Evolutionary conservation across 2,113 vertebrate genomes (phyloP), one percentile per base, ranked within the genome.

Genomic region (Hiodon alosoides): DNA sequence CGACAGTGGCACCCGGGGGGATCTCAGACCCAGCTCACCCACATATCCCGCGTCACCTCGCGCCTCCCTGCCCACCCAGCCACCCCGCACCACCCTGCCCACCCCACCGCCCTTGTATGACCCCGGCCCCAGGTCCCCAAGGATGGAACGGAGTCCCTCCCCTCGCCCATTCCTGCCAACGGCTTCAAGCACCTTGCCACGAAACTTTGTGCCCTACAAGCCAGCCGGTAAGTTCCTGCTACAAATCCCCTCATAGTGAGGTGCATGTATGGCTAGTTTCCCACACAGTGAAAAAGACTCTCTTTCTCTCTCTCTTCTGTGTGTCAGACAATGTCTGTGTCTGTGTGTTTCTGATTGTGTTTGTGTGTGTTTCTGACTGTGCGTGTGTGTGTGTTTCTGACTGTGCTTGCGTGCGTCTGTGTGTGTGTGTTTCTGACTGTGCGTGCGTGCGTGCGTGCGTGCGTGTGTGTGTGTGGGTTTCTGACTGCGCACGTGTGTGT

Each of bases 101-200:
- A 53, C 86, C 50, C 1, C 9, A 2, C 81, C 13, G 4, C 3
- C 77, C 13, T 58, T 83, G 67, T 85, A 81, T 7, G 87, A 90
- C 4, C 67, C 13, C 8, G 53, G 46, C 67, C 67, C 53, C 51
- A 75, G 82, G 77, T 87, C 90, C 0, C 86, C 86, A 8, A 82
- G 83, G 55, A 31, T 2, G 0, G 90, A 90, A 53, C 83, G 79
- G 54, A 82, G 52, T 57, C 80, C 80, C n/a, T 89, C 90, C 13
- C 84, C 88, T 5, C 9, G 76, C 62, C 9, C 74, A 5, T 76
- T 86, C 46, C 81, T 61, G 31, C 74, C 74, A 5, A 17, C 70
- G 0, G 7, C n/a, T 4, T 78, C 84, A 60, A 85, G 60, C 79
- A 91, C 88, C 0, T 78, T 89, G 13, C 88, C 90, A 5, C 83